These are phyloP conservation scores for Sebastes vulpes DNA, from an alignment of 2,797 vertebrate species.

Conservation along the genomic window DNA sequence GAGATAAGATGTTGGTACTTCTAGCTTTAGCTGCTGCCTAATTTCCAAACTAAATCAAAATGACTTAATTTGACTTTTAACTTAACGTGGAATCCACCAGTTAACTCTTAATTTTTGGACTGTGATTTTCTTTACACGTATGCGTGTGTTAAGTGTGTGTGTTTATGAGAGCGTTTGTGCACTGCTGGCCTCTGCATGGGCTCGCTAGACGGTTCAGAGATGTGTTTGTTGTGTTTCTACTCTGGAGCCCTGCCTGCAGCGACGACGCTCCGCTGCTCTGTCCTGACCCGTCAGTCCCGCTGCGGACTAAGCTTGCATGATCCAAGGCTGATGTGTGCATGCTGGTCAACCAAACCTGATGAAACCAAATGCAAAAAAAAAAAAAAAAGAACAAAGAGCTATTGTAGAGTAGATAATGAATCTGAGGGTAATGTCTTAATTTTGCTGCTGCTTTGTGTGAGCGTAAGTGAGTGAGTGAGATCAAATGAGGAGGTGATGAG, in stretches of 20 bases:
- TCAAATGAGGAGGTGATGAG: conserved; percentile 24
- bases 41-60: conserved; percentile 16
- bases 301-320: conserved; percentile 84
- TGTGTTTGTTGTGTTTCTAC: conserved; percentile 66
- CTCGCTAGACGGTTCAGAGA: conserved; percentile 63
- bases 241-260: conserved; percentile 67
- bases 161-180: conserved; percentile 59
- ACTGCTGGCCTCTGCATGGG: conserved; percentile 80
- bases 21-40: neutral
- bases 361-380: conserved; percentile 75
- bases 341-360: conserved; percentile 83
- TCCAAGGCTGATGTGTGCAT: conserved; percentile 84
- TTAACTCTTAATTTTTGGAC: conserved; percentile 75
- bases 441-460: conserved; percentile 70
- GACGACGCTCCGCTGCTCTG: conserved; percentile 56
- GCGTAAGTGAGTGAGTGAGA: conserved; percentile 25
- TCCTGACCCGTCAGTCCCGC: conserved; percentile 72
- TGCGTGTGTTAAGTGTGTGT: conserved; percentile 62
- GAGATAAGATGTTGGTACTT: neutral
- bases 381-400: conserved; percentile 23
- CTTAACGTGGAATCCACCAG: conserved; percentile 69
- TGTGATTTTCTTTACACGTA: conserved; percentile 65
- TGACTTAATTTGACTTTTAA: conserved; percentile 14
- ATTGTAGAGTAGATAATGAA: conserved; percentile 51
- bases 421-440: conserved; percentile 62